These are phyloP conservation scores for Chelonia mydas DNA, from an alignment of 2,797 vertebrate genomes.

Conservation along the genomic window DNA sequence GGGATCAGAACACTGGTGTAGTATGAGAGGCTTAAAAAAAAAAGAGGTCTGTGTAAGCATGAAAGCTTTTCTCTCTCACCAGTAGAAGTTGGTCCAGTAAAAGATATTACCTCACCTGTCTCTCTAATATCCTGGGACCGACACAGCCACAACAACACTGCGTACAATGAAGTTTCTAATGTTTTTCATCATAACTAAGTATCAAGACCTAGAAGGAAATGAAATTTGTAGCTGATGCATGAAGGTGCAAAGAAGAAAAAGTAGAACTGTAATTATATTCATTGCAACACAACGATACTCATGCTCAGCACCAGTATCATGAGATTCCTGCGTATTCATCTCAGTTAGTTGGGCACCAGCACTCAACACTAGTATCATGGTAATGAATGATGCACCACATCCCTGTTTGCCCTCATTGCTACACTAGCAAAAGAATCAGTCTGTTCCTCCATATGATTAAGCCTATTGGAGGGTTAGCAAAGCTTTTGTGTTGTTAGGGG, in stretches of 20 bases:
- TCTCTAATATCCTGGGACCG: too few species aligned
- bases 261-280: too few species aligned
- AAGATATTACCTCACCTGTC: too few species aligned
- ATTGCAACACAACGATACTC: not conserved
- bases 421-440: not conserved
- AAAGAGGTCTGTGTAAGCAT: too few species aligned
- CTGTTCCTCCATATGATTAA: rapidly evolving
- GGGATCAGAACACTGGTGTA: too few species aligned
- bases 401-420: not conserved
- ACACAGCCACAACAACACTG: too few species aligned
- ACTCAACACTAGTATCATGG: rapidly evolving
- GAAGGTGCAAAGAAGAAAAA: too few species aligned
- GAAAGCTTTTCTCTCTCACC: too few species aligned
- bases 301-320: not conserved
- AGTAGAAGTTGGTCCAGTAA: too few species aligned
- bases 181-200: not conserved
- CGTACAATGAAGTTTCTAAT: not conserved
- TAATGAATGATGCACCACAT: not conserved
- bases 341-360: not conserved
- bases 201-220: not conserved
- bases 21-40: too few species aligned
- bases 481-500: not conserved
- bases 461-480: not conserved
- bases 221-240: too few species aligned
- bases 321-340: not conserved